These are phyloP conservation scores for Diachasmimorpha longicaudata DNA, from an alignment of 1,140 invertebrate genomes.

Conservation along the genomic window DNA sequence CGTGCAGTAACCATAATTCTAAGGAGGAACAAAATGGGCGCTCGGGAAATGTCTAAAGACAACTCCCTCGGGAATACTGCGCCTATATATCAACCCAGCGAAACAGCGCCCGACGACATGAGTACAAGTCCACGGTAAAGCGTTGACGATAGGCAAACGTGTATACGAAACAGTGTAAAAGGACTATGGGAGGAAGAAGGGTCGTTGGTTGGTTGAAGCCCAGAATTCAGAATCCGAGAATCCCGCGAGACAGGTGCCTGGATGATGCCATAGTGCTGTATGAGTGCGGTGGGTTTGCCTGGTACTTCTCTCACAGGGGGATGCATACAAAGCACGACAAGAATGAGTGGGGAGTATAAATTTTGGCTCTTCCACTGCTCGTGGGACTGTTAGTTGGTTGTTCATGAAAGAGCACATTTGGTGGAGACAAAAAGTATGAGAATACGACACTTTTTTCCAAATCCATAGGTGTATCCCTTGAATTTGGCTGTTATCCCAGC, in stretches of 20 bases:
- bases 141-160: constrained; percentile 1
- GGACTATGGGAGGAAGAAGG: not conserved
- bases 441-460: constrained; percentile 1
- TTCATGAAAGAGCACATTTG: not conserved
- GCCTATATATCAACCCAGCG: not conserved
- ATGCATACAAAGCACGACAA: constrained; percentile 23
- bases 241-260: not conserved
- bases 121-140: not conserved
- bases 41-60: not conserved
- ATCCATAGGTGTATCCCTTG: not conserved
- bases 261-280: not conserved
- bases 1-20: not conserved
- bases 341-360: constrained; percentile 17
- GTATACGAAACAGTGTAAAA: not conserved
- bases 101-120: not conserved
- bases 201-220: not conserved
- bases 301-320: constrained; percentile 5
- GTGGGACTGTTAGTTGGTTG: not conserved
- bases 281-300: not conserved
- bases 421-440: not conserved
- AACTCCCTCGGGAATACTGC: not conserved
- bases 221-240: constrained; percentile 8
- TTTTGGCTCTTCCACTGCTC: constrained; percentile 11
- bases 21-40: not conserved
- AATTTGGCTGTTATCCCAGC: constrained; percentile 1